Conservation (phyloP, 1,140 invertebrate species). For the Probaryconus sp. region DNA sequence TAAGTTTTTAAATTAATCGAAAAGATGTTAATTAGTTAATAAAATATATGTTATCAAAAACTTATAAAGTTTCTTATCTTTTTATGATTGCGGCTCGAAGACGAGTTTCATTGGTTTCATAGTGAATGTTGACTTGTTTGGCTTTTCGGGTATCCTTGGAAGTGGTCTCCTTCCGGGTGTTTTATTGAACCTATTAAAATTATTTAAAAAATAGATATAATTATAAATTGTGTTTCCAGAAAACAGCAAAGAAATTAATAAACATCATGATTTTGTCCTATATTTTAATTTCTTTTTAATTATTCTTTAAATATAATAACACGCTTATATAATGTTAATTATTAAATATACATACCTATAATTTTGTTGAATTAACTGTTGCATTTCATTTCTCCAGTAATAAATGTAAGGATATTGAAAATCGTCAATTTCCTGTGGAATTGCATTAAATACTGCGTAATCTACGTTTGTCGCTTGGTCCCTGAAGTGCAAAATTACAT, state of each 20-base stretch:
- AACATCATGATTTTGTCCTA: no score
- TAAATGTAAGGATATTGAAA: slow-evolving; percentile 83
- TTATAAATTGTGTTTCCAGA: no score
- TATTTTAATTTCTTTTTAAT: no score
- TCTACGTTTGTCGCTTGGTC: slow-evolving; percentile 84
- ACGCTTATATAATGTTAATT: no score
- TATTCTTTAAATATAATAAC: no score
- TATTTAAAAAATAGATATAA: not conserved
- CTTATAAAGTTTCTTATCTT: no score
- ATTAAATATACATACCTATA: slow-evolving; percentile 50
- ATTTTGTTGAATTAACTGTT: slow-evolving; percentile 65
- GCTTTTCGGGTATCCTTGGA: slow-evolving; percentile 8
- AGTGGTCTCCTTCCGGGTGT: slow-evolving; percentile 30
- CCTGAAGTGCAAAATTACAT: slow-evolving; percentile 69
- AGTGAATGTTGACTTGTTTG: not conserved
- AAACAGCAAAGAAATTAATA: no score
- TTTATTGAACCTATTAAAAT: slow-evolving; percentile 30
- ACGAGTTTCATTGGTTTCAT: slow-evolving; percentile 27
- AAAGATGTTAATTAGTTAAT: no score
- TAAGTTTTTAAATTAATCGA: no score
- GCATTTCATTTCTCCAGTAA: slow-evolving; percentile 81
- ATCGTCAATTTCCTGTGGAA: slow-evolving; percentile 78
- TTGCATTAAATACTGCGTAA: slow-evolving; percentile 83
- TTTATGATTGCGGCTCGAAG: no score
- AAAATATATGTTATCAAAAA: no score